Base-by-base conservation (phyloP, 2,113 vertebrate genomes). In the Aepyceros melampus region DNA sequence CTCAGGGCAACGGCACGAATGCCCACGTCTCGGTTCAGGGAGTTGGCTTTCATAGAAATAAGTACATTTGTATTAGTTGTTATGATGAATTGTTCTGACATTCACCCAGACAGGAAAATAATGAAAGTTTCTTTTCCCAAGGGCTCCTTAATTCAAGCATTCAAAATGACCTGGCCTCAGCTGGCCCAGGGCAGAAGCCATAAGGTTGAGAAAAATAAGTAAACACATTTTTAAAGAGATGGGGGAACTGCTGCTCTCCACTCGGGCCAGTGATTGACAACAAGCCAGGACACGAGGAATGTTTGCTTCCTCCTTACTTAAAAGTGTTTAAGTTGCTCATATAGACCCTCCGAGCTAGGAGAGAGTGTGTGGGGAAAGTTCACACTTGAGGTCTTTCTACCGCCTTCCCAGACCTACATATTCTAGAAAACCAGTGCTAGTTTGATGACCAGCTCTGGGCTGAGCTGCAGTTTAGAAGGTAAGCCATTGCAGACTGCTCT, bases 41-140 rank as follows among this genome's bases (percentile, higher is more conserved):
- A 85, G 56, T 4, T 86, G 71, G 83, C 82, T 92, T 81, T 87
- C 55, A 78, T 13, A 67, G 71, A 87, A 87, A 76, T 92, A n/a
- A 45, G 36, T 43, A 15, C 51, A 23, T 83, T 93, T 85, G 36
- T 64, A 47, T 56, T 40, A 7, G 56, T 25, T 43, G 43, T 90
- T 90, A 8, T 58, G 91, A 74, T 56, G 81, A 78, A 92, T 84
- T 95, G 84, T 62, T 83, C 93, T 56, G 84, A 83, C 43, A 55
- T 53, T 91, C 78, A 89, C 10, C 31, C 89, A 86, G 87, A 94
- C 49, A 94, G 84, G 53, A 84, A 87, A 78, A 90, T 87, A 89
- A 88, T 51, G 84, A 86, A 94, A 82, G 83, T 87, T 92, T 94
- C 91, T 89, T 93, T 96, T 82, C 64, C 67, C 25, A 33, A 33